Percentiles rank a stretch among this genome's conserved stretches.
These are phyloP conservation scores for Eclectus roratus DNA, from an alignment of 2,113 vertebrate species.

Conservation along the genomic window DNA sequence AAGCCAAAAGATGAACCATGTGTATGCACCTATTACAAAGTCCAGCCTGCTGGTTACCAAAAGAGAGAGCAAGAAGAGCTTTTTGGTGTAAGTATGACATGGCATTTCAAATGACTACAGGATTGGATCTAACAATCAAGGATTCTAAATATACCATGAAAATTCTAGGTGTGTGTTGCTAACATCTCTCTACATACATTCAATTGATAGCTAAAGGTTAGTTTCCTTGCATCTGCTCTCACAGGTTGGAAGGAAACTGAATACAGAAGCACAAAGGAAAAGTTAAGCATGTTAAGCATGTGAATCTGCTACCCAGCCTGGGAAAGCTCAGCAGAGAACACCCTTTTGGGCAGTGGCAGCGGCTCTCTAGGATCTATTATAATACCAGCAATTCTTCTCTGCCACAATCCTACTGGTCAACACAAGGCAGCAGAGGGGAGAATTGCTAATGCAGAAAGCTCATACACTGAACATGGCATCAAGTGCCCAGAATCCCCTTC, in stretches of 20 bases:
- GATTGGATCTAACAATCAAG: slow-evolving; percentile 65
- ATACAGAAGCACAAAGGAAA: not conserved
- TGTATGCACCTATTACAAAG: slow-evolving; percentile 18
- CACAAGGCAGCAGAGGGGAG: not conserved
- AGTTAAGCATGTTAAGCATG: not conserved
- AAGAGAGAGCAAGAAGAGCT: slow-evolving; percentile 69
- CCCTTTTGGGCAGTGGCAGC: not conserved
- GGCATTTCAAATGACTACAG: slow-evolving; percentile 43
- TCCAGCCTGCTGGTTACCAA: slow-evolving; percentile 73
- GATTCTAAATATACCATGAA: slow-evolving; percentile 67
- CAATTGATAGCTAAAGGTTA: not conserved
- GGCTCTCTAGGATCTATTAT: not conserved
- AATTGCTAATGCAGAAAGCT: not conserved
- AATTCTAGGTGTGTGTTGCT: slow-evolving; percentile 48
- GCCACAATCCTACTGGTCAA: too few relatives aligned
- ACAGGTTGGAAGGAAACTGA: not conserved
- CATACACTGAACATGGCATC: fast-evolving
- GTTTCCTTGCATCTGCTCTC: not conserved
- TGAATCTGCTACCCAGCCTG: not conserved
- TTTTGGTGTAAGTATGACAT: not conserved
- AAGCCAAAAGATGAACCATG: slow-evolving; percentile 49
- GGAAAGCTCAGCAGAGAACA: not conserved
- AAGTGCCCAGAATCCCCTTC: not conserved
- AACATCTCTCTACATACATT: not conserved
- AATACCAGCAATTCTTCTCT: not conserved